A percentile compares a stretch with the other conserved stretches of the same genome.
Evolutionary conservation across 1,140 invertebrate species (phyloP).

Genomic region (Tachypleus tridentatus): DNA sequence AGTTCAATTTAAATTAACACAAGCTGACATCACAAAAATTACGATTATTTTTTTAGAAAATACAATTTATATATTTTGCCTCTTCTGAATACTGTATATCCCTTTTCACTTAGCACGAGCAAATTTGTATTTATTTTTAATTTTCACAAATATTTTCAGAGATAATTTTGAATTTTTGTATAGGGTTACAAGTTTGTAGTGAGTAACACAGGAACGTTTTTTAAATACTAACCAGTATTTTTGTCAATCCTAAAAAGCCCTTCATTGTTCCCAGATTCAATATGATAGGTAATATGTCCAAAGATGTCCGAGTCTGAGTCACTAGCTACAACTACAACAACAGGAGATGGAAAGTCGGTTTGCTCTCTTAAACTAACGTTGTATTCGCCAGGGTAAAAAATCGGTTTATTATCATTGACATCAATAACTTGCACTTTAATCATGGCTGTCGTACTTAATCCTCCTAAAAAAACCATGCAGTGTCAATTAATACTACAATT

Average conservation of each 20-base stretch:
- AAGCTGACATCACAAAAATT: no score
- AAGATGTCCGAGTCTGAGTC: slow-evolving; percentile 77
- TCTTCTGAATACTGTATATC: no score
- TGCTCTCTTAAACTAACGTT: slow-evolving; percentile 70
- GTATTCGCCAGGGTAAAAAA: slow-evolving; percentile 72
- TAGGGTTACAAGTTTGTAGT: no score
- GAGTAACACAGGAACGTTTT: no score
- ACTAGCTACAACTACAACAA: slow-evolving; percentile 61
- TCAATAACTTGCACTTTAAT: slow-evolving; percentile 82
- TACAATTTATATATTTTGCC: no score
- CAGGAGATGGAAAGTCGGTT: slow-evolving; percentile 27
- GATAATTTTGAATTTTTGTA: no score
- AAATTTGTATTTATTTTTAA: no score
- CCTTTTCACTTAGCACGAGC: no score
- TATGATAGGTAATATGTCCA: slow-evolving; percentile 56
- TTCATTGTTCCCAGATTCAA: slow-evolving; percentile 65
- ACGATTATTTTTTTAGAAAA: no score
- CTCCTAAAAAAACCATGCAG: slow-evolving; percentile 49
- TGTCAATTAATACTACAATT: no score
- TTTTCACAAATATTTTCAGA: no score
- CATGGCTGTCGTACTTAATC: slow-evolving; percentile 79
- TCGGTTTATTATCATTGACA: slow-evolving; percentile 85
- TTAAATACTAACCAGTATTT: slow-evolving; percentile 53
- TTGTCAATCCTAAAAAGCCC: slow-evolving; percentile 70
- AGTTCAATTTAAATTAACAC: no score